Conservation (phyloP, 2,113 vertebrate genomes). For the Amazona guildingii region DNA sequence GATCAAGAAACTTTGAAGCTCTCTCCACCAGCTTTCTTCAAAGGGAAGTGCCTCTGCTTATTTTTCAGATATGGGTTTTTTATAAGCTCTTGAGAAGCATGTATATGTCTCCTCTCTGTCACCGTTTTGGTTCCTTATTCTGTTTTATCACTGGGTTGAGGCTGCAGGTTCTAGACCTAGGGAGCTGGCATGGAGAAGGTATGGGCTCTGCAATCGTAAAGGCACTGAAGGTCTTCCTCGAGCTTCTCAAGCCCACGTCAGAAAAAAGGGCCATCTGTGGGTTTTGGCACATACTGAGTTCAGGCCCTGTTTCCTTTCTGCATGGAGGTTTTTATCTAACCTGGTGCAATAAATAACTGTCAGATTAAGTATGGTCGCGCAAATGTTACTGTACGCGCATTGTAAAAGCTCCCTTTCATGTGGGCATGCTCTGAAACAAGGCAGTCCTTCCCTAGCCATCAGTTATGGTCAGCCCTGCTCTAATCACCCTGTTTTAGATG, state of each 20-base stretch:
- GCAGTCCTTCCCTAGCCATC: constrained; percentile 20
- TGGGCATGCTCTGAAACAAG: constrained; percentile 45
- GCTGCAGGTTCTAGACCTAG: neutral
- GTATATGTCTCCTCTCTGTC: neutral
- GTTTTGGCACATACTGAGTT: constrained; percentile 58
- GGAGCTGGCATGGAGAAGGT: neutral
- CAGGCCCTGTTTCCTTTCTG: constrained; percentile 32
- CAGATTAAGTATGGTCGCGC: constrained; percentile 63
- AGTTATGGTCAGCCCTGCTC: constrained; percentile 16
- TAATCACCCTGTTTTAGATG: constrained; percentile 36
- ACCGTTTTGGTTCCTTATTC: neutral
- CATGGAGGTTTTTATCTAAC: constrained; percentile 50
- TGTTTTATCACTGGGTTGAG: accelerated
- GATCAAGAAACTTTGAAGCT: neutral
- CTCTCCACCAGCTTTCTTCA: neutral
- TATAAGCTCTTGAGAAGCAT: neutral
- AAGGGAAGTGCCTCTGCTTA: neutral
- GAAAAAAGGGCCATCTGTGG: constrained; percentile 69
- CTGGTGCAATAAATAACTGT: constrained; percentile 68
- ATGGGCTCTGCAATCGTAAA: neutral
- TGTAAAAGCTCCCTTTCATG: constrained; percentile 64
- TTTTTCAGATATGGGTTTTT: neutral
- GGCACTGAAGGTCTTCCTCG: neutral
- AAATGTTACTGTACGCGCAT: constrained; percentile 69
- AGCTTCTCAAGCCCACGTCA: neutral